Conservation (phyloP, 37 sponge, comb jelly and placozoan species). For the Petrosia ficiformis region DNA sequence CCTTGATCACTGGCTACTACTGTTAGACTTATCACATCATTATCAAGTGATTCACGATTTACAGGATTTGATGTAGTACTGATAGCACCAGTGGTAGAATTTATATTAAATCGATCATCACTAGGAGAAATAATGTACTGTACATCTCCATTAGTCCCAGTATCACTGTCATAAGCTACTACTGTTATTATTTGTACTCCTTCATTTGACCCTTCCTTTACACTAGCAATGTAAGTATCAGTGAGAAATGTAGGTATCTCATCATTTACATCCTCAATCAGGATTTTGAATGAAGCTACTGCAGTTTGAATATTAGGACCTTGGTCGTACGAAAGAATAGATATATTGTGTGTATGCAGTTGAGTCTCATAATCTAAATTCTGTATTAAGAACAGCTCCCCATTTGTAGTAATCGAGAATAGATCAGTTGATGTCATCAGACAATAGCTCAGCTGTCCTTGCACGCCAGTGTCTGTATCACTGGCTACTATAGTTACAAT, state of each 20-base stretch:
- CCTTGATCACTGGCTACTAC: slow-evolving; percentile 50
- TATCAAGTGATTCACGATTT: slow-evolving; percentile 31
- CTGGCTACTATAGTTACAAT: not conserved
- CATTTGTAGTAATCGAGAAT: slow-evolving; percentile 20
- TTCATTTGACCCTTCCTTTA: slow-evolving; percentile 26
- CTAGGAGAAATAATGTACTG: slow-evolving; percentile 19
- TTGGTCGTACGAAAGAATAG: slow-evolving; percentile 44
- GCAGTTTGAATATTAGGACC: slow-evolving; percentile 41
- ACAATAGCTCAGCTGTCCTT: slow-evolving; percentile 49
- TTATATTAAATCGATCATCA: slow-evolving; percentile 24
- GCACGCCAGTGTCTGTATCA: slow-evolving; percentile 22
- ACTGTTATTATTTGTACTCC: slow-evolving; percentile 34
- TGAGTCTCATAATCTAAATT: slow-evolving; percentile 43
- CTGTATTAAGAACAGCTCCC: not conserved
- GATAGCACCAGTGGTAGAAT: slow-evolving; percentile 36
- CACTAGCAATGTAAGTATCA: slow-evolving; percentile 20
- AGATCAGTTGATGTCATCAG: slow-evolving; percentile 41
- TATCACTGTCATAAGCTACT: slow-evolving; percentile 48
- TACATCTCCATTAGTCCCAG: slow-evolving; percentile 20
- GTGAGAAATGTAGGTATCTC: slow-evolving; percentile 40
- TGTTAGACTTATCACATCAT: slow-evolving; percentile 13
- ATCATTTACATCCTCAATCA: slow-evolving; percentile 40
- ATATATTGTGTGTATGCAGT: slow-evolving; percentile 9
- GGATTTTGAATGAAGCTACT: slow-evolving; percentile 17
- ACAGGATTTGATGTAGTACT: slow-evolving; percentile 16